Evolutionary conservation across 2,113 vertebrate species (phyloP).

Genomic region (Aleadryas rufinucha): DNA sequence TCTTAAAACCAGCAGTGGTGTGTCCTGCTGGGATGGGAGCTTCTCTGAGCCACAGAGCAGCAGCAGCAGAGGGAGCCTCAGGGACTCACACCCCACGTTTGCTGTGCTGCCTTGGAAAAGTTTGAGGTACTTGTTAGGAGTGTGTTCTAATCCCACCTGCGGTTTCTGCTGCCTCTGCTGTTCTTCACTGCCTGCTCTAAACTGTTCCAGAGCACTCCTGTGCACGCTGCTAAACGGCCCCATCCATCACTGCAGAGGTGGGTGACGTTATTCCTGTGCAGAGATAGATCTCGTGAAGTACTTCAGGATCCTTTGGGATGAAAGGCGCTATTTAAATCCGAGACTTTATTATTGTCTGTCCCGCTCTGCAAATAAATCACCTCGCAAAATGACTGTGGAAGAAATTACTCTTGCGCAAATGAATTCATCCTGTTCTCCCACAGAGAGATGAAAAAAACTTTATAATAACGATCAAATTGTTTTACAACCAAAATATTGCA

Average conservation of each 20-base stretch:
- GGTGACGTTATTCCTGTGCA: background rate
- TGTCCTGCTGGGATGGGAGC: background rate
- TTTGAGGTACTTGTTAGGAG: background rate
- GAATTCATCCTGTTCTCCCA: constrained; percentile 44
- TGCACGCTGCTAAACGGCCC: background rate
- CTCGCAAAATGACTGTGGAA: constrained; percentile 9
- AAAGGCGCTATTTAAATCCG: constrained; percentile 7
- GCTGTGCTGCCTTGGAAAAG: background rate
- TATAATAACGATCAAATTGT: constrained; percentile 61
- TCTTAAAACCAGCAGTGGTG: background rate
- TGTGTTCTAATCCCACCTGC: background rate
- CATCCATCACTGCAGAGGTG: background rate
- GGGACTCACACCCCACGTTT: background rate
- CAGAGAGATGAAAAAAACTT: constrained; percentile 41
- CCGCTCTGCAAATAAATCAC: constrained; percentile 53
- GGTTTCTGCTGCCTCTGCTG: background rate
- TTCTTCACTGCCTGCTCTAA: background rate
- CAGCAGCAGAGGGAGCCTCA: background rate
- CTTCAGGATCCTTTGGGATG: constrained; percentile 20
- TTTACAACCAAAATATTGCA: constrained; percentile 58
- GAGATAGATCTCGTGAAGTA: background rate
- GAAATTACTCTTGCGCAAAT: constrained; percentile 55
- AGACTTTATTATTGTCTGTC: constrained; percentile 51
- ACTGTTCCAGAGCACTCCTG: background rate
- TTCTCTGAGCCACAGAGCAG: background rate